Base-by-base conservation (phyloP, 1,140 invertebrate genomes). In the Drosophila sulfurigaster region DNA sequence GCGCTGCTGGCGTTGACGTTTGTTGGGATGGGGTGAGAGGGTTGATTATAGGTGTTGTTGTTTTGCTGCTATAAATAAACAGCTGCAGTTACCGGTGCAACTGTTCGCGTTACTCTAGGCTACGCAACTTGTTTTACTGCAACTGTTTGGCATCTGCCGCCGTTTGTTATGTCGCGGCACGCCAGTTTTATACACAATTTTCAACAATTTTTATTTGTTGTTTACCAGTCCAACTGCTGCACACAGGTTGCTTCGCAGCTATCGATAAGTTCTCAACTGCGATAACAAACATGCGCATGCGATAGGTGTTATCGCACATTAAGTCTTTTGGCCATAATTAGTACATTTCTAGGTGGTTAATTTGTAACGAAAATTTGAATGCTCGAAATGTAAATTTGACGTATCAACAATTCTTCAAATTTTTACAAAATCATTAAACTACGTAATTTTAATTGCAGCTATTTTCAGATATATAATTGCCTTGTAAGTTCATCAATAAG, bases 1-100 rank as follows among this genome's bases (percentile, higher is more conserved):
- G 20, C 59, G 56, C 48, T 28, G 56, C 48, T 28, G 13, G 16
- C 41, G 35, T 52, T 38, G 59, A 25, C 52, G 51, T 5, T 54
- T 32, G 43, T 45, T 56, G 65, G 58, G 8, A 20, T 38, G 35
- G 63, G 62, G 54, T 48, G 20, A 25, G 3, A 25, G 20, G 43
- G 35, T 38, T 38, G 58, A 65, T 41, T 45, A 25, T 49, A 57
- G 3, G 51, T 60, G 52, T 66, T 64, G 65, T 62, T 81, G 72
- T 81, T 81, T 67, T 54, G 64, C 11, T 81, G 52, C 67, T 79
- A 79, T 81, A 81, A 81, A 81, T 81, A 81, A 78, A 64, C 76
- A 81, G 78, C 76, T 81, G 71, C 71, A 56, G 15, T 65, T 46
- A 5, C 45, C 54, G 46, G 59, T 68, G 67, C 46, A 62, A 38